Percentiles rank a stretch among this genome's conserved stretches.
These are phyloP conservation scores for Hippoglossus stenolepis DNA, from an alignment of 2,113 vertebrate genomes.

Conservation along the genomic window DNA sequence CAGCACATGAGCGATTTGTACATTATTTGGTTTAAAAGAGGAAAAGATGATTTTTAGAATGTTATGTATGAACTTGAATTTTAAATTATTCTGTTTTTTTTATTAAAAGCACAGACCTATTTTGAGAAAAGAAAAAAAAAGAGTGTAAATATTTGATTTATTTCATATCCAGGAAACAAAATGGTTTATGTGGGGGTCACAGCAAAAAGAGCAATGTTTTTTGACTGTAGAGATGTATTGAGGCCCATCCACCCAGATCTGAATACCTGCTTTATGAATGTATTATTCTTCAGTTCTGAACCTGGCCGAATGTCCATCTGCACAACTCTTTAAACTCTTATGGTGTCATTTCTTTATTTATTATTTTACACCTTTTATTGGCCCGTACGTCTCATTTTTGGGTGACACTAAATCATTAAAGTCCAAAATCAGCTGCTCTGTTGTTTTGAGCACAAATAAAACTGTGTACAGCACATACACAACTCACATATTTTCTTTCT, in stretches of 20 bases:
- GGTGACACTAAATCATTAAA: constrained; percentile 31
- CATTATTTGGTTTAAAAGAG: constrained; percentile 68
- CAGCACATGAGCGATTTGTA: constrained; percentile 78
- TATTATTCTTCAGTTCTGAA: constrained; percentile 65
- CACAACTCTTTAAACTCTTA: constrained; percentile 57
- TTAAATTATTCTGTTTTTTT: constrained; percentile 82
- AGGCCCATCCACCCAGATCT: constrained; percentile 67
- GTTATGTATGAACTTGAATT: constrained; percentile 86
- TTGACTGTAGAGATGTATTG: constrained; percentile 61
- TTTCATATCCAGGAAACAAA: constrained; percentile 75
- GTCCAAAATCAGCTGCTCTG: constrained; percentile 47
- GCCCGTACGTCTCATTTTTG: constrained; percentile 38
- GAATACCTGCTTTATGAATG: constrained; percentile 77
- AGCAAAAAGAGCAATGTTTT: constrained; percentile 54
- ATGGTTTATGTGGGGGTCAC: constrained; percentile 67
- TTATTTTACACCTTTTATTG: constrained; percentile 29
- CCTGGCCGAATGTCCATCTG: constrained; percentile 55
- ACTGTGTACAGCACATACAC: constrained; percentile 50
- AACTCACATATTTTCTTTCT: constrained; percentile 23
- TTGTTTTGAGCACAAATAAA: constrained; percentile 56
- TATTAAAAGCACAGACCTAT: constrained; percentile 83
- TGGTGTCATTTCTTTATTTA: constrained; percentile 45
- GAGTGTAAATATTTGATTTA: constrained; percentile 80
- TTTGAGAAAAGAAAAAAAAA: constrained; percentile 60
- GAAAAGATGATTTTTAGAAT: constrained; percentile 75